Percentiles rank a stretch among this genome's conserved stretches.
Evolutionary conservation across 2,113 vertebrate species (phyloP).

Genomic region (Pongo abelii): DNA sequence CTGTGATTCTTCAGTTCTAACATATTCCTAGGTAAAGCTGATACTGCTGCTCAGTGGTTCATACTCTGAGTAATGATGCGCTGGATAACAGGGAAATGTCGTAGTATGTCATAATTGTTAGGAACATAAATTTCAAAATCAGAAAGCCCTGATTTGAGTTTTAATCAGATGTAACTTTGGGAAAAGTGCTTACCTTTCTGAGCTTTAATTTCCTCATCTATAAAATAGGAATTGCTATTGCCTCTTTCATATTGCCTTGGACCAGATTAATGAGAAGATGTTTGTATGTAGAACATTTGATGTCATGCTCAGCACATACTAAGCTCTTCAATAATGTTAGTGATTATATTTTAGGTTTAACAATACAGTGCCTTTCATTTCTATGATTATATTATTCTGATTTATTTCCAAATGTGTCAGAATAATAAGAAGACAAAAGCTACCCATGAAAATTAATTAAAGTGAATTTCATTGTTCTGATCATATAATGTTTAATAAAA

Average conservation of each 20-base stretch:
- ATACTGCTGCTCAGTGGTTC: not conserved
- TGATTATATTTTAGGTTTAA: not conserved
- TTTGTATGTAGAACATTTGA: not conserved
- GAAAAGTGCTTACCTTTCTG: not conserved
- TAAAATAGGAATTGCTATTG: not conserved
- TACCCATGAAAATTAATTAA: slow-evolving; percentile 9
- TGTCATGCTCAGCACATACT: not conserved
- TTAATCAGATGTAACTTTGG: not conserved
- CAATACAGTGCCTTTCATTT: not conserved
- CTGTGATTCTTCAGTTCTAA: not conserved
- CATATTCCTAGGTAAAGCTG: not conserved
- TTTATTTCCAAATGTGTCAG: not conserved
- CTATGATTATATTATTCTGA: not conserved
- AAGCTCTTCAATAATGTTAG: not conserved
- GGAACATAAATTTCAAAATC: not conserved
- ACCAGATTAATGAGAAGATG: not conserved
- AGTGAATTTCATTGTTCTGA: not conserved
- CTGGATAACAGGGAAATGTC: not conserved
- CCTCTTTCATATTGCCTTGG: not conserved
- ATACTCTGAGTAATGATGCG: not conserved
- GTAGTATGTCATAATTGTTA: not conserved
- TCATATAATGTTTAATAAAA: slow-evolving; percentile 1
- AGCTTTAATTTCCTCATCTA: not conserved
- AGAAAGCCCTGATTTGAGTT: not conserved
- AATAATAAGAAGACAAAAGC: not conserved